Base-by-base conservation (phyloP, 2,888 invertebrate species). In the Agrochola litura region DNA sequence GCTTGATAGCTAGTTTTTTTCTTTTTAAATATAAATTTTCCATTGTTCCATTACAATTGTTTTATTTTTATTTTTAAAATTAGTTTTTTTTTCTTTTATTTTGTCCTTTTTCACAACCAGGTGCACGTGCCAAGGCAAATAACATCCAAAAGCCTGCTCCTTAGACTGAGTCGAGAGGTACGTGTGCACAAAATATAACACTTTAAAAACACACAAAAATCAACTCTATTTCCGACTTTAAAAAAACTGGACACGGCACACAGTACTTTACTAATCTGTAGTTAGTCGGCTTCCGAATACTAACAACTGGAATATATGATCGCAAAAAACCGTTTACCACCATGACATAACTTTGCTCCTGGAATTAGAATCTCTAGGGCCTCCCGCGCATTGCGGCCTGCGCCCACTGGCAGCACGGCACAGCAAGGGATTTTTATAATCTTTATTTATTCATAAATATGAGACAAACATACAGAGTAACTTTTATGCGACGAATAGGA, bases 71-170 rank as follows among this genome's bases (percentile, higher is more conserved):
- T 46, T 46, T 46, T 46, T 12, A n/a, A n/a, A n/a, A 37, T 5
- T 37, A 37, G 3, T 37, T 37, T 0, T 46, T 4, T 6, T 46
- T 46, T 16, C 37, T 69, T 76, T 79, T 80, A 83, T 76, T 77
- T 79, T 78, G 19, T 25, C 30, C 3, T 76, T 84, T 87, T 71
- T 79, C 49, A 58, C 22, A 68, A 81, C 68, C 88, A 86, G 86
- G 86, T 86, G 58, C 58, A 41, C 73, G 74, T 77, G 73, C 25
- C 61, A 64, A 56, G 19, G 22, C 58, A 71, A 43, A 60, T 84
- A 25, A 74, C 81, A 61, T 82, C 81, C 54, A 82, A 81, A 81
- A 56, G 56, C 22, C 54, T 75, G n/a, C 75, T 81, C 14, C 30
- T 63, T 54, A 63, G 77, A 77, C 65, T 82, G 49, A 76, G 49